A percentile compares a stretch with the other conserved stretches of the same genome.
These are phyloP conservation scores for Coenonympha glycerion DNA, from an alignment of 2,888 invertebrate genomes.

Conservation along the genomic window DNA sequence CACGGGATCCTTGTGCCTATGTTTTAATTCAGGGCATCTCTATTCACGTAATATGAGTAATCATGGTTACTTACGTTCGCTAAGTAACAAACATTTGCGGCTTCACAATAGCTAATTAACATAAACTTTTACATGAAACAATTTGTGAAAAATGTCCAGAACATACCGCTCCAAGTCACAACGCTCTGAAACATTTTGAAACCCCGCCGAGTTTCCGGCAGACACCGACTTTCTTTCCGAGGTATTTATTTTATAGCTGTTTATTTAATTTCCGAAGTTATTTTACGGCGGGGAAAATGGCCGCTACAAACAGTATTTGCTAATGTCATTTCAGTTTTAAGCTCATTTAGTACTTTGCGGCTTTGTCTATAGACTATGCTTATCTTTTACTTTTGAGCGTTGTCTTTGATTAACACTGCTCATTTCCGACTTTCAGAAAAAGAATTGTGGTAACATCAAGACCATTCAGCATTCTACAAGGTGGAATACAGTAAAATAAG, in stretches of 20 bases:
- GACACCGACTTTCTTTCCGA: conserved; percentile 12
- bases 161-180: background rate
- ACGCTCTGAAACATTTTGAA: conserved; percentile 1
- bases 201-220: conserved; percentile 4
- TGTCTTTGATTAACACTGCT: too few relatives aligned
- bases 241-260: conserved; percentile 6
- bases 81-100: too few relatives aligned
- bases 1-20: too few relatives aligned
- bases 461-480: too few relatives aligned
- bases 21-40: too few relatives aligned
- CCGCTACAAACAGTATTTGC: background rate
- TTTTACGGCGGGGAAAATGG: background rate
- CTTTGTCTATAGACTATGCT: background rate
- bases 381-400: too few relatives aligned
- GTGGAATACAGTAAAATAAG: too few relatives aligned
- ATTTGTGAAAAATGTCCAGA: background rate
- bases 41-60: too few relatives aligned
- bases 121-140: background rate
- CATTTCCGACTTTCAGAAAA: too few relatives aligned
- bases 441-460: too few relatives aligned
- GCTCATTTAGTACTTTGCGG: background rate
- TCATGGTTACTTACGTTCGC: background rate
- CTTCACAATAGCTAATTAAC: background rate
- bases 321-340: background rate
- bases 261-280: conserved; percentile 7